Conservation (phyloP, 2,113 vertebrate species). For the Lutjanus erythropterus region DNA sequence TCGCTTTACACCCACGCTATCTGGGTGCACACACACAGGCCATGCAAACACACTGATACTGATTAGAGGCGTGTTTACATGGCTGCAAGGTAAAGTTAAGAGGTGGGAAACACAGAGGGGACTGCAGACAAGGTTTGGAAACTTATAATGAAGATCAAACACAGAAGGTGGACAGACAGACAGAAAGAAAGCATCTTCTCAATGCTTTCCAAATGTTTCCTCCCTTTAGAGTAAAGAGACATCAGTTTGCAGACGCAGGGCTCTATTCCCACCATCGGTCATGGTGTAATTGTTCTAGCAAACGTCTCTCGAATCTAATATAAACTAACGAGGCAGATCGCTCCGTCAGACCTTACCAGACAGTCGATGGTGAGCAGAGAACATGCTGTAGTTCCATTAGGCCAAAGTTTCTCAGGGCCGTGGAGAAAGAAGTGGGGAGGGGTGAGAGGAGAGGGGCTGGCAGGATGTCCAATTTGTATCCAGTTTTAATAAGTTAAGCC, state of each 20-base stretch:
- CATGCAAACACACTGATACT: slow-evolving; percentile 43
- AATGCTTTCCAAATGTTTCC: slow-evolving; percentile 65
- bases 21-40: slow-evolving; percentile 2
- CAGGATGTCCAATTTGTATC: slow-evolving; percentile 22
- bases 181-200: slow-evolving; percentile 11
- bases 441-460: background rate
- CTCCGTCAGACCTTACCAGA: slow-evolving; percentile 69
- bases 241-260: slow-evolving; percentile 11
- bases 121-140: background rate
- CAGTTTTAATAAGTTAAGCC: slow-evolving; percentile 40
- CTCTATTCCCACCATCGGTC: slow-evolving; percentile 58
- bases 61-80: slow-evolving; percentile 55
- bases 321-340: slow-evolving; percentile 70
- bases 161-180: slow-evolving; percentile 1
- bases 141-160: slow-evolving; percentile 5
- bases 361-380: slow-evolving; percentile 55
- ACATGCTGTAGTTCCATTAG: slow-evolving; percentile 79
- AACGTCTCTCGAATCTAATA: slow-evolving; percentile 68
- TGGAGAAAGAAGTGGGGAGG: slow-evolving; percentile 9
- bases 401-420: slow-evolving; percentile 47
- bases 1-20: slow-evolving; percentile 64
- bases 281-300: slow-evolving; percentile 61
- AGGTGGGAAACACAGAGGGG: slow-evolving; percentile 44
- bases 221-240: slow-evolving; percentile 14
- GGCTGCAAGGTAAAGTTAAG: slow-evolving; percentile 31